Conservation (phyloP, 2,113 vertebrate genomes). For the Lutjanus erythropterus region DNA sequence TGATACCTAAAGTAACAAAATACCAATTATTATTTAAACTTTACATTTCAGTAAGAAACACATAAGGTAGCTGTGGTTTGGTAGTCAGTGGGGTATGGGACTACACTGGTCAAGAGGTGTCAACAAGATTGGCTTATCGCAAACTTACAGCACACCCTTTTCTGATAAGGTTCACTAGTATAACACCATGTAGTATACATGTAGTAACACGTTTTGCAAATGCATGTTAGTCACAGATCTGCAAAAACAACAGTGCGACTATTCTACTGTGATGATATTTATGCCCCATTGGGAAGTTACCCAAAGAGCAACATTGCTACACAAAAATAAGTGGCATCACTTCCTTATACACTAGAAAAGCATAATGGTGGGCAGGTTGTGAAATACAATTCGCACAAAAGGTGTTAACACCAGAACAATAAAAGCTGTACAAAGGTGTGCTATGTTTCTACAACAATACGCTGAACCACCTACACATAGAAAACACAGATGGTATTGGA, state of each 20-base stretch:
- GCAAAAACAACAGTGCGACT: not conserved
- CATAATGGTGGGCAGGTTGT: not conserved
- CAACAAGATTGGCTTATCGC: slow-evolving; percentile 3
- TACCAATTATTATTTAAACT: not conserved
- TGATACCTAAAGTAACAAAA: not conserved
- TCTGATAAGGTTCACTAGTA: not conserved
- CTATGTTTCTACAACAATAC: not conserved
- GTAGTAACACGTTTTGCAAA: not conserved
- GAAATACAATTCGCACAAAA: not conserved
- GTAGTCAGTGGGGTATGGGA: not conserved
- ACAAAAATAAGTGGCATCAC: not conserved
- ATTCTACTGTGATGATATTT: not conserved
- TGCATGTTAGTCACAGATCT: not conserved
- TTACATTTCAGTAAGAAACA: not conserved
- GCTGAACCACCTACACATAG: not conserved
- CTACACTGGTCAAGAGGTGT: not conserved
- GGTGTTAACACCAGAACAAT: not conserved
- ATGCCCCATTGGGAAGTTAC: not conserved
- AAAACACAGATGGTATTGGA: not conserved
- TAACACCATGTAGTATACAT: not conserved
- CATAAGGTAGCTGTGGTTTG: not conserved
- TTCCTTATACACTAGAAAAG: not conserved
- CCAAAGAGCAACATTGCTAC: not conserved
- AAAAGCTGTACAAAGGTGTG: not conserved
- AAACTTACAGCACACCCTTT: not conserved